Evolutionary conservation across 2,888 invertebrate genomes (phyloP), one percentile per base, ranked within the genome.

Genomic region (Plebejus argus): DNA sequence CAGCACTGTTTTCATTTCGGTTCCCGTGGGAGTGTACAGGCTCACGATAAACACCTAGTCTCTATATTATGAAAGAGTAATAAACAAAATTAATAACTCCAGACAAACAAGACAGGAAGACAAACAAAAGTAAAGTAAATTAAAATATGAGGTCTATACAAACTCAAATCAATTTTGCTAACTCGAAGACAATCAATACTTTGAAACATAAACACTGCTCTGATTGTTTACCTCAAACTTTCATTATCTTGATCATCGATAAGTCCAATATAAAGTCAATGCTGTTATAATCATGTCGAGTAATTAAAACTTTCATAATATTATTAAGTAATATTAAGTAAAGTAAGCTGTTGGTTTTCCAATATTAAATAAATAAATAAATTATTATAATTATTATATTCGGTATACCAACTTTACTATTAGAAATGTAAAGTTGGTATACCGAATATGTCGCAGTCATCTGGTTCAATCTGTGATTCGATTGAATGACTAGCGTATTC

Each of bases 141-240:
- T 74, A 74, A 53, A 28, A 74, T 53, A 74, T 28, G 53, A 7
- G 49, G 72, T 72, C 39, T 72, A 39, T 15, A 45, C 53, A 53
- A 74, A 74, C 74, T 74, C 28, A 8, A 18, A 49, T 12, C 28
- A 33, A 74, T 53, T 74, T 53, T 28, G 74, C 74, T 53, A 53
- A 74, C 45, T 74, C 18, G 28, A 74, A 74, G 39, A 45, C 49
- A 74, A 53, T 53, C 74, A 49, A 74, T 74, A 28, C 49, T 74
- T 74, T 28, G 28, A 33, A 74, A 74, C 53, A 74, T 74, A 74
- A 74, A 74, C 74, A 74, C 28, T 23, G 23, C 15, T 74, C 49
- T 28, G 72, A 72, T 72, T 74, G 74, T 74, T 74, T 74, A 53
- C 45, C 74, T 74, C 23, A 18, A 53, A 28, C 28, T 53, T 53